Base-by-base conservation (phyloP, 1,140 invertebrate genomes). In the Matsumurasca onukii region DNA sequence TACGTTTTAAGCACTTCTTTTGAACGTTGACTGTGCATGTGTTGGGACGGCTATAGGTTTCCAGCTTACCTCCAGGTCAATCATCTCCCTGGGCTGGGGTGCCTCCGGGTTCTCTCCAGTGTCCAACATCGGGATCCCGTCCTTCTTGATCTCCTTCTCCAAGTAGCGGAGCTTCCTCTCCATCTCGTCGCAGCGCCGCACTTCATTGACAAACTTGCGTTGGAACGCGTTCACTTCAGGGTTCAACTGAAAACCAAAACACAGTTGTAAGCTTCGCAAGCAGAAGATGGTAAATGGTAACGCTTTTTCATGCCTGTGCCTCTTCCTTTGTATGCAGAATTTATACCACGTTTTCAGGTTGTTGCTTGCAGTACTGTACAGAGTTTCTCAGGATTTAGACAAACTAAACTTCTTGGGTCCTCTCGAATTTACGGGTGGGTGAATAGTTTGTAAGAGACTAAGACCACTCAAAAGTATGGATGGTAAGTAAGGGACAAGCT, bases 121-220 rank as follows among this genome's bases (percentile, higher is more conserved):
- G 76, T 99, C 97, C 78, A 97, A 78, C 91, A 99, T 97, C 0
- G 94, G 94, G 71, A 99, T 98, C 3, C 88, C 92, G 83, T 99
- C 98, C 75, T 98, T 98, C 73, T 95, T 93, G 71, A 99, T 98
- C 82, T 99, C 97, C 77, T 97, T 98, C 79, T 99, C 97, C 75
- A 99, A 80, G 78, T 97, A 99, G 9, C 95, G 89, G 34, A 98
- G 81, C 79, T 97, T 97, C 31, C 95, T 85, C 81, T 98, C 95
- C 94, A 97, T 97, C 82, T 97, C 95, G 83, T 97, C 94, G 78
- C 95, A 97, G 1, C 95, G 86, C 15, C 94, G 86, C 30, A 98
- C 93, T 81, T 98, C 95, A 81, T 95, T 95, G 49, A 97, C 94
- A 80, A 96, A 97, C 80, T 97, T 97, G 31, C 95, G 86, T 89